Base-by-base conservation (phyloP, 2,113 vertebrate genomes). In the Zapus hudsonius region DNA sequence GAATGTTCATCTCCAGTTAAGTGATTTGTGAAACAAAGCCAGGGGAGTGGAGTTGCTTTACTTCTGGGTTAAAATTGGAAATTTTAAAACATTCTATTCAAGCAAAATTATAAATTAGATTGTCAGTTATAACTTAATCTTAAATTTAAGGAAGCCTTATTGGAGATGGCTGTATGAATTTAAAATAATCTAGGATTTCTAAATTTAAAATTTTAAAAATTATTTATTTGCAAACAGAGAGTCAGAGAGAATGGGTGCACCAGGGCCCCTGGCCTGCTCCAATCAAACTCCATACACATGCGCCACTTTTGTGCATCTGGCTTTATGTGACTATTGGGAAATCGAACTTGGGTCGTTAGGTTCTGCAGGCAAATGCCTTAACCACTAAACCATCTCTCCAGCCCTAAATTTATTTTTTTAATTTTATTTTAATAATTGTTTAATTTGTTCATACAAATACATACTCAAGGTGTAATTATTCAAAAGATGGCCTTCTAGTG, bases 61-160 rank as follows among this genome's bases (percentile, higher is more conserved):
- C 29, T 91, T 67, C n/a, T 81, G 20, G 29, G 72, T 89, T 94
- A 87, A 90, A 84, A 33, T 61, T 75, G 42, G n/a, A 82, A 80
- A 73, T 55, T 87, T 40, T 74, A 67, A 87, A 84, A 44, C 29
- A 66, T 25, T 90, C 1, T 86, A 6, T 86, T 84, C 9, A 83
- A 79, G 7, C 36, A 76, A 12, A 42, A 76, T 73, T 12, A 55
- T 76, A 31, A 90, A 81, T 67, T 87, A 36, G 33, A 67, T 70
- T 86, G 17, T 85, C 64, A 47, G 33, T 76, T 92, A 38, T 47
- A 74, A 40, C 66, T 85, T 73, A 84, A 74, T 91, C 69, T n/a
- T 40, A 31, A 78, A 0, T 55, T 81, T 64, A 90, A 93, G 33
- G 16, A 1, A 80, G 36, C 82, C 22, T 78, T 9, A 67, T 1